Percentiles rank a stretch among this genome's conserved stretches.
phyloP scores from a whole-genome alignment of 2,797 vertebrate genomes.

The Odontamblyopus rebecca region DNA sequence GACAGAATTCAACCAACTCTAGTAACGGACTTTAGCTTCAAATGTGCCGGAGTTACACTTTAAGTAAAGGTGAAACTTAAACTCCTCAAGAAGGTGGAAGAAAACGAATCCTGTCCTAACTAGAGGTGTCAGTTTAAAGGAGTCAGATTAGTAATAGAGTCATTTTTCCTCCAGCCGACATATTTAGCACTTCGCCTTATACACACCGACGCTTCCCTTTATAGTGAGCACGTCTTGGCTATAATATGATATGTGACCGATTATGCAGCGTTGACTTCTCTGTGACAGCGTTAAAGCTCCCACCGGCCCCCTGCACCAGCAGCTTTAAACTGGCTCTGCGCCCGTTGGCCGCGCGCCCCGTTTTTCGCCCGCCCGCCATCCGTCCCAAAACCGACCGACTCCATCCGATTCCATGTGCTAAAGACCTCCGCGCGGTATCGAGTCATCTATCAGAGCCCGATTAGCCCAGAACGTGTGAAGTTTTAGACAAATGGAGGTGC shows the following conservation, averaged over 20 bases:
- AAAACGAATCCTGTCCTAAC: too few relatives aligned
- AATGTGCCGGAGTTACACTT: too few relatives aligned
- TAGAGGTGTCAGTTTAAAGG: too few relatives aligned
- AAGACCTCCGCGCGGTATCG: conserved; percentile 53
- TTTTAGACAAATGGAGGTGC: conserved; percentile 56
- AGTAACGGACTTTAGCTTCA: too few relatives aligned
- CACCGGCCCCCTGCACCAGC: conserved; percentile 13
- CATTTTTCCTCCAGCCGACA: too few relatives aligned
- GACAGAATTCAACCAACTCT: too few relatives aligned
- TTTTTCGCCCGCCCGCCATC: conserved; percentile 12
- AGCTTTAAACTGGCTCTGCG: conserved; percentile 16
- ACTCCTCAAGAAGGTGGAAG: too few relatives aligned
- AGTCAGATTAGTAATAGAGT: too few relatives aligned
- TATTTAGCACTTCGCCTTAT: too few relatives aligned
- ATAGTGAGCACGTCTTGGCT: not conserved
- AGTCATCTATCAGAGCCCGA: conserved; percentile 66
- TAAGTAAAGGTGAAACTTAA: too few relatives aligned
- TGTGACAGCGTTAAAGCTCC: conserved; percentile 10
- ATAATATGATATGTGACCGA: conserved; percentile 39
- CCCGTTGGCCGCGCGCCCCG: conserved; percentile 18
- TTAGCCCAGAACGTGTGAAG: conserved; percentile 54
- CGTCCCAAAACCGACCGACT: conserved; percentile 10
- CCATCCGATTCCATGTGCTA: conserved; percentile 48
- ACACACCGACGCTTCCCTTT: too few relatives aligned
- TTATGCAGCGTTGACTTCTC: conserved; percentile 26